Conservation (phyloP, 2,888 invertebrate species). For the Apomyelois bistriatella region DNA sequence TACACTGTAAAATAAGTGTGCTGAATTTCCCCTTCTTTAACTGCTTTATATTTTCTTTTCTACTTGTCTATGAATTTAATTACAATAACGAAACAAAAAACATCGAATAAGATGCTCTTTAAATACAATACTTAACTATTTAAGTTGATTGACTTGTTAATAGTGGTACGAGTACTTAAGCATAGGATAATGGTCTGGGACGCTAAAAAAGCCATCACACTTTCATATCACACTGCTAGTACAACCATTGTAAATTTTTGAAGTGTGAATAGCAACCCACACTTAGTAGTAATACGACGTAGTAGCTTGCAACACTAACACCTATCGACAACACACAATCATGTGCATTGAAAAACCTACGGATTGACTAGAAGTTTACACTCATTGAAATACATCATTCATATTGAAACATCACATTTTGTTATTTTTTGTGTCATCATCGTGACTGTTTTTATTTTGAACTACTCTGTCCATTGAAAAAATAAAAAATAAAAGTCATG, state of each 20-base stretch:
- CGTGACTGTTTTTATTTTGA: slow-evolving; percentile 20
- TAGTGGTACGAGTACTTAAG: slow-evolving; percentile 44
- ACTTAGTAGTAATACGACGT: slow-evolving; percentile 49
- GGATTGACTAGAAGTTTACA: slow-evolving; percentile 14
- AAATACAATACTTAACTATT: slow-evolving; percentile 28
- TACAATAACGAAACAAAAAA: background rate
- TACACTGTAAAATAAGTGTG: too few species aligned
- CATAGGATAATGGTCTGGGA: slow-evolving; percentile 29
- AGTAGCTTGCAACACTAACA: slow-evolving; percentile 73
- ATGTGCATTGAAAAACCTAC: slow-evolving; percentile 1
- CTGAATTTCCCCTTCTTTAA: too few species aligned
- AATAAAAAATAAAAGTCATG: too few species aligned
- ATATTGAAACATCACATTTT: slow-evolving; percentile 13
- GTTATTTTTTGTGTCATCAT: slow-evolving; percentile 28
- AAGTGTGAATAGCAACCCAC: slow-evolving; percentile 56
- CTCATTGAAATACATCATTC: slow-evolving; percentile 20
- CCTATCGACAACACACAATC: slow-evolving; percentile 17
- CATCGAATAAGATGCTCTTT: slow-evolving; percentile 54
- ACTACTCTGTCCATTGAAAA: slow-evolving; percentile 25
- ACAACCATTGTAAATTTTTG: slow-evolving; percentile 35
- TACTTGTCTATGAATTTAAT: background rate
- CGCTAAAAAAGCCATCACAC: slow-evolving; percentile 54
- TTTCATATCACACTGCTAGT: slow-evolving; percentile 44
- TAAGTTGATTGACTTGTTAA: slow-evolving; percentile 39
- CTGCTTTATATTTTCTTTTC: background rate